These are phyloP conservation scores for Pardosa pseudoannulata DNA, from an alignment of 2,888 invertebrate species.

Conservation along the genomic window DNA sequence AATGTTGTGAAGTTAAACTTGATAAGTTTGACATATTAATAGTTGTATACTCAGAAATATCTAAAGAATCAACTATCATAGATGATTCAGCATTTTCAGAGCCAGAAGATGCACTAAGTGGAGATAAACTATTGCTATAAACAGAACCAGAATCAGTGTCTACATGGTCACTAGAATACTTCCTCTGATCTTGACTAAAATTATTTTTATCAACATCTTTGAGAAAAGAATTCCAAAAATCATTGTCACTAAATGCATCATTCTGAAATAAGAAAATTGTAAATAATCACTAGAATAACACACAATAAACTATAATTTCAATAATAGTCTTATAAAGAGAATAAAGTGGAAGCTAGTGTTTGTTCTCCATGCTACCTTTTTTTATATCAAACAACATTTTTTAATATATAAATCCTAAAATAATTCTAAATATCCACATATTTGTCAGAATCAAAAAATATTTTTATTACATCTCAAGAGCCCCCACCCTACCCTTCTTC, in stretches of 20 bases:
- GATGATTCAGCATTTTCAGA: constrained; percentile 33
- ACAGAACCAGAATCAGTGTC: constrained; percentile 46
- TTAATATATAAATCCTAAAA: too few relatives aligned
- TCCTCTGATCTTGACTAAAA: not conserved
- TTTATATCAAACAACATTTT: too few relatives aligned
- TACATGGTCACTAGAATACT: constrained; percentile 11
- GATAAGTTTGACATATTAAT: not conserved
- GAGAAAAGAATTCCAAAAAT: constrained; percentile 60
- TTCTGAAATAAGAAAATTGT: constrained; percentile 23
- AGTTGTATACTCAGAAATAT: not conserved
- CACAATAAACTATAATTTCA: too few relatives aligned
- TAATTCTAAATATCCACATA: too few relatives aligned
- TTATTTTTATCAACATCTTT: constrained; percentile 44
- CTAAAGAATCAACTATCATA: constrained; percentile 10
- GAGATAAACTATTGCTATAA: constrained; percentile 59
- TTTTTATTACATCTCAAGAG: too few relatives aligned
- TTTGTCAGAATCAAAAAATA: too few relatives aligned
- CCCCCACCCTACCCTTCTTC: too few relatives aligned
- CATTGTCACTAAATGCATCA: constrained; percentile 8
- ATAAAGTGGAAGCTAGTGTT: too few relatives aligned
- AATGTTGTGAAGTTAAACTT: not conserved
- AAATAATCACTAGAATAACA: too few relatives aligned
- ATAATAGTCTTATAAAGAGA: too few relatives aligned
- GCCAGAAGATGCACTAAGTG: constrained; percentile 56
- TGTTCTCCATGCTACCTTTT: too few relatives aligned